Evolutionary conservation across 1,140 invertebrate genomes (phyloP).

Genomic region (Sesamia nonagrioides): DNA sequence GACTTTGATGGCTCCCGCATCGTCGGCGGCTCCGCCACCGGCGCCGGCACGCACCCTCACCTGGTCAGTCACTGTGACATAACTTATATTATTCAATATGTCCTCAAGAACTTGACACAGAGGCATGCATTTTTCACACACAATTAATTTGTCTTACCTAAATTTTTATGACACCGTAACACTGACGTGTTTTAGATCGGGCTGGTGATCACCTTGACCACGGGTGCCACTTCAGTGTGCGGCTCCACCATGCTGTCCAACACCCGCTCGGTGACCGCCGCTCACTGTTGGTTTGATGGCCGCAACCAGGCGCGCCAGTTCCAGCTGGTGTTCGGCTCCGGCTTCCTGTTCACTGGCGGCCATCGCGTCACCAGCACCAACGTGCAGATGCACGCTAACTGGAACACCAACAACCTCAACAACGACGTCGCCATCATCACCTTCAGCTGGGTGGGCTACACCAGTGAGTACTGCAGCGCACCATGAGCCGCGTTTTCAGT

Average conservation of each 20-base stretch:
- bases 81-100: too few species aligned
- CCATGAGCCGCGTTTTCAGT: background rate
- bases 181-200: constrained; percentile 51
- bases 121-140: background rate
- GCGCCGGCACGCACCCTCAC: constrained; percentile 49
- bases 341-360: constrained; percentile 58
- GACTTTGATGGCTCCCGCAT: constrained; percentile 58
- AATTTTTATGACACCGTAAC: background rate
- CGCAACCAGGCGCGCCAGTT: constrained; percentile 55
- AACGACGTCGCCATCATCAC: constrained; percentile 60
- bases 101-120: too few species aligned
- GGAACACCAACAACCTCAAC: constrained; percentile 46
- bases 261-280: constrained; percentile 58
- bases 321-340: constrained; percentile 52
- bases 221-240: constrained; percentile 57
- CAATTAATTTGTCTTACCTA: background rate
- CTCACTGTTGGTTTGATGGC: constrained; percentile 58
- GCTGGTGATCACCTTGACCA: constrained; percentile 54
- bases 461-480: constrained; percentile 48
- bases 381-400: constrained; percentile 53
- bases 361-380: constrained; percentile 50
- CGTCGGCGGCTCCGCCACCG: constrained; percentile 54
- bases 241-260: constrained; percentile 58
- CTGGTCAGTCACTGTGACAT: constrained; percentile 34
- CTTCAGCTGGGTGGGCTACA: constrained; percentile 48